Evolutionary conservation across 2,888 invertebrate species (phyloP), one percentile per base, ranked within the genome.

Genomic region (Liodrosophila aerea): DNA sequence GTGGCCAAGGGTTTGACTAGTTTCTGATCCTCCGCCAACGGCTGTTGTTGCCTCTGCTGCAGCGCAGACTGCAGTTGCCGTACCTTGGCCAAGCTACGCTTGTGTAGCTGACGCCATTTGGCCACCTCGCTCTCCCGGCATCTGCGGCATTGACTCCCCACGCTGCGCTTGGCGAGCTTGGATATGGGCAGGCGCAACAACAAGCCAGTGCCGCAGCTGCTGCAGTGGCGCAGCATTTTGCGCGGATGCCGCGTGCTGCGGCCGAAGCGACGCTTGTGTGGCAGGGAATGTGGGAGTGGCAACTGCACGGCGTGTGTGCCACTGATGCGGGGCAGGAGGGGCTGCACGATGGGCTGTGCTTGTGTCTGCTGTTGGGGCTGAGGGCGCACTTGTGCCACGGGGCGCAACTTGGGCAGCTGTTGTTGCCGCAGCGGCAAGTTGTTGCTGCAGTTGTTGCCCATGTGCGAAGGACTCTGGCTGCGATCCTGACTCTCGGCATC

Each of bases 401-500:
- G 81, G 1, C 81, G 70, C 43, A 62, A 29, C 43, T 69, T 70
- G 15, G 57, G 64, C 1, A 33, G 41, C n/a, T 76, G 75, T 54
- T 86, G 86, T 41, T 76, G 72, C 2, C 72, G 73, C 63, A 84
- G 74, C 47, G 52, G 39, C 39, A 22, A 22, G 4, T 33, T 18
- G 40, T 33, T 43, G 51, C 70, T 73, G 53, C 72, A 62, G 50
- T 73, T 82, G 52, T 83, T 87, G 64, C 88, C 87, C 67, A 89
- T 76, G 50, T 87, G 87, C 37, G 88, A 82, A 15, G 89, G 88
- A 46, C 77, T 77, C 40, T 77, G 76, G 22, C 76, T 77, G 5
- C 66, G 76, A 36, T 88, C 87, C 27, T 88, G 87, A 49, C 85
- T 86, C 50, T 88, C 89, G 4, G 88, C 86, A 67, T 89, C 88